Evolutionary conservation across 2,888 invertebrate genomes (phyloP).

Genomic region (Torymus auratus): DNA sequence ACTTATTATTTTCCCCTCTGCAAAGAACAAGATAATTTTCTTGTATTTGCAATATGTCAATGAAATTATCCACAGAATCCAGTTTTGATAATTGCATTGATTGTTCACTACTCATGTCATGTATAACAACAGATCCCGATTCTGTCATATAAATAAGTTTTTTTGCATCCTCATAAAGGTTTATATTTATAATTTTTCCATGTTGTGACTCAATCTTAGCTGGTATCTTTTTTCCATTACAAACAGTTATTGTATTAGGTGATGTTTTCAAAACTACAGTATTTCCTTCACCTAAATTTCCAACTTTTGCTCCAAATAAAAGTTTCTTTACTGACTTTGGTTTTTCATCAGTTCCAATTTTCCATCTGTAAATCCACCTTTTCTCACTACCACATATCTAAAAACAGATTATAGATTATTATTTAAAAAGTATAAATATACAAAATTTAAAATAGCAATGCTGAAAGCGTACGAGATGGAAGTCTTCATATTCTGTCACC

Average conservation of each 20-base stretch:
- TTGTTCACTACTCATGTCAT: constrained; percentile 43
- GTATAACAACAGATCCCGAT: constrained; percentile 74
- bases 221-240: constrained; percentile 77
- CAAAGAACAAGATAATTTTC: constrained; percentile 55
- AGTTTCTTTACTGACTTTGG: constrained; percentile 66
- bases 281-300: constrained; percentile 65
- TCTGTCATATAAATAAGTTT: constrained; percentile 78
- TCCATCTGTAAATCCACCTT: constrained; percentile 69
- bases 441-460: not conserved
- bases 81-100: constrained; percentile 50
- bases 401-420: constrained; percentile 25
- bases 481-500: constrained; percentile 62
- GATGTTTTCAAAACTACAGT: constrained; percentile 67
- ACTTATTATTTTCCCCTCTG: constrained; percentile 60
- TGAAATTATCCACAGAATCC: constrained; percentile 52
- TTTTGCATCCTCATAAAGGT: constrained; percentile 78
- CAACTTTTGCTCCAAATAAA: constrained; percentile 70
- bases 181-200: constrained; percentile 77
- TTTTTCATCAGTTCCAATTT: constrained; percentile 64
- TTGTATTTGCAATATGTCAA: constrained; percentile 47
- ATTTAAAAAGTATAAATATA: not conserved
- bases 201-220: constrained; percentile 76
- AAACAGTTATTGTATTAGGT: constrained; percentile 67
- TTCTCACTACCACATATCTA: constrained; percentile 72
- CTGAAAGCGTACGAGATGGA: constrained; percentile 64